phyloP scores from a whole-genome alignment of 2,888 invertebrate genomes.

The Chrysolina americana region DNA sequence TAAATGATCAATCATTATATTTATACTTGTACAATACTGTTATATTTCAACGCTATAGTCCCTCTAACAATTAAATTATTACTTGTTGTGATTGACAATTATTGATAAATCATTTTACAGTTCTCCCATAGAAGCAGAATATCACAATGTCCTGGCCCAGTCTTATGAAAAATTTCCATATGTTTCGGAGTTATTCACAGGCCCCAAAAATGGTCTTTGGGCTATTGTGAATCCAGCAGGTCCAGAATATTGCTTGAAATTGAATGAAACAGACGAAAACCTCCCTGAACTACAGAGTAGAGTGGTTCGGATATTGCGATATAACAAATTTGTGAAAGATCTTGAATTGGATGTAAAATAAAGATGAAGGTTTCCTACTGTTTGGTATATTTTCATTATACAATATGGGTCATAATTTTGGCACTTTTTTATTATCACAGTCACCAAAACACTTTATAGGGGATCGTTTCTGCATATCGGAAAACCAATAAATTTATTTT shows the following conservation, averaged over 20 bases:
- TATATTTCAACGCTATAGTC: too few species aligned
- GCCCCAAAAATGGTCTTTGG: constrained; percentile 61
- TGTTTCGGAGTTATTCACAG: constrained; percentile 63
- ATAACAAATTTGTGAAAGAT: constrained; percentile 51
- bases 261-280: constrained; percentile 30
- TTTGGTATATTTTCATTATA: not conserved
- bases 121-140: constrained; percentile 62
- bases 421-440: too few species aligned
- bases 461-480: too few species aligned
- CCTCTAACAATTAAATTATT: too few species aligned
- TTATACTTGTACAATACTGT: too few species aligned
- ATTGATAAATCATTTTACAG: constrained; percentile 52
- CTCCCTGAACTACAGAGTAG: constrained; percentile 30
- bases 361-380: not conserved
- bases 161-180: constrained; percentile 62
- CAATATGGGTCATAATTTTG: too few species aligned
- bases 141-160: constrained; percentile 63
- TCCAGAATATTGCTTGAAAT: constrained; percentile 52
- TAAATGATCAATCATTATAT: too few species aligned
- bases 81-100: too few species aligned
- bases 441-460: too few species aligned
- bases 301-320: constrained; percentile 56
- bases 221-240: constrained; percentile 61
- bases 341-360: constrained; percentile 32
- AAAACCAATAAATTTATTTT: too few species aligned